These are phyloP conservation scores for Drosophila burlai DNA, from an alignment of 1,140 invertebrate species.

Conservation along the genomic window DNA sequence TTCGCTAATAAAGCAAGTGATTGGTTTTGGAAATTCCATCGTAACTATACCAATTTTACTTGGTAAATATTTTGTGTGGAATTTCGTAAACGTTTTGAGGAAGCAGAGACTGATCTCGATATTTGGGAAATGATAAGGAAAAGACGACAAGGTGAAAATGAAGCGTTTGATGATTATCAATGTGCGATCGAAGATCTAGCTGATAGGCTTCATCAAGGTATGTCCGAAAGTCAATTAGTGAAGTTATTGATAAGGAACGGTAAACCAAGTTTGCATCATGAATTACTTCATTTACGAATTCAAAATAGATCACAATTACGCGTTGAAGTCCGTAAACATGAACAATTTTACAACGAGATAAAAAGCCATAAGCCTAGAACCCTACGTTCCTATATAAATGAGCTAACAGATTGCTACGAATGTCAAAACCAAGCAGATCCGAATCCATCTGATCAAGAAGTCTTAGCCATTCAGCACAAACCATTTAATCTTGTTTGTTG, in stretches of 20 bases:
- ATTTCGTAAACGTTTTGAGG: background rate
- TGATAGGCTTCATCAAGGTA: background rate
- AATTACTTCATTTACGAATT: background rate
- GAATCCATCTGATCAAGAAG: background rate
- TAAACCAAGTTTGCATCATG: background rate
- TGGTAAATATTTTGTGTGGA: background rate
- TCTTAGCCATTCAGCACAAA: background rate
- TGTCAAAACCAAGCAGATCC: background rate
- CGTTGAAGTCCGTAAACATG: background rate
- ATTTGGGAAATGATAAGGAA: background rate
- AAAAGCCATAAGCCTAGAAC: background rate
- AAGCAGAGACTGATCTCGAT: background rate
- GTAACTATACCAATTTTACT: constrained; percentile 1
- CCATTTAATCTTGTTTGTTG: no score
- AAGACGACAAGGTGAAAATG: no score
- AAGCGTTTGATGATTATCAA: background rate
- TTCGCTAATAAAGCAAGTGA: background rate
- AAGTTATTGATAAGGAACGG: background rate
- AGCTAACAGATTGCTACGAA: background rate
- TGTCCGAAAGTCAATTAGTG: background rate
- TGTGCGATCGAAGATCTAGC: background rate
- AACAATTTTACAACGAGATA: constrained; percentile 2
- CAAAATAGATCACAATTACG: background rate
- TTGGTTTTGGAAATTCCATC: constrained; percentile 5
- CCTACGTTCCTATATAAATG: background rate